A percentile compares a stretch with the other conserved stretches of the same genome.
These are phyloP conservation scores for Miniopterus natalensis DNA, from an alignment of 2,113 vertebrate genomes.

Conservation along the genomic window DNA sequence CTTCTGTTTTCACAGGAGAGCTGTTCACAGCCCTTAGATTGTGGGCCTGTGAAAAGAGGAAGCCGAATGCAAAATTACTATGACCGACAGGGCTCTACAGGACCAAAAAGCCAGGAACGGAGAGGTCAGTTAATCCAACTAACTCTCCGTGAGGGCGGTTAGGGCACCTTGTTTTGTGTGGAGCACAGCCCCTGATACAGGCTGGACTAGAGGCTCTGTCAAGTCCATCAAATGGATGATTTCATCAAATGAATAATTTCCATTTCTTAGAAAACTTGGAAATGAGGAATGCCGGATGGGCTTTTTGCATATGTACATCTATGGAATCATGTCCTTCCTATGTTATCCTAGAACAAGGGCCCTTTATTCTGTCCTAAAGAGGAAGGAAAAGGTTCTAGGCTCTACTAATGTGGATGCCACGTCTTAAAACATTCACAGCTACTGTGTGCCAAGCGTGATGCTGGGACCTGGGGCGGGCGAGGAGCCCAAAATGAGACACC, in stretches of 20 bases:
- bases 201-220: neutral
- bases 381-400: neutral
- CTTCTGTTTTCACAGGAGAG: slow-evolving; percentile 71
- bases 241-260: neutral
- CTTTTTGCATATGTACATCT: neutral
- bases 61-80: slow-evolving; percentile 61
- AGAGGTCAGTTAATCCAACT: neutral
- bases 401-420: neutral
- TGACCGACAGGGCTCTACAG: neutral
- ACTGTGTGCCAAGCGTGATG: too few relatives aligned
- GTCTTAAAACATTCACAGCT: neutral
- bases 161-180: neutral
- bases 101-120: neutral
- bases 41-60: slow-evolving; percentile 61
- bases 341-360: neutral
- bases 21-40: slow-evolving; percentile 63
- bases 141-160: neutral
- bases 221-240: neutral
- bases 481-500: neutral
- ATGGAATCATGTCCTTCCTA: neutral
- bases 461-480: too few relatives aligned
- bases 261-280: neutral
- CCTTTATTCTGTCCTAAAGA: neutral
- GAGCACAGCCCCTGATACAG: neutral
- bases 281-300: neutral